Base-by-base conservation (phyloP, 2,113 vertebrate species). In the Petromus typicus region DNA sequence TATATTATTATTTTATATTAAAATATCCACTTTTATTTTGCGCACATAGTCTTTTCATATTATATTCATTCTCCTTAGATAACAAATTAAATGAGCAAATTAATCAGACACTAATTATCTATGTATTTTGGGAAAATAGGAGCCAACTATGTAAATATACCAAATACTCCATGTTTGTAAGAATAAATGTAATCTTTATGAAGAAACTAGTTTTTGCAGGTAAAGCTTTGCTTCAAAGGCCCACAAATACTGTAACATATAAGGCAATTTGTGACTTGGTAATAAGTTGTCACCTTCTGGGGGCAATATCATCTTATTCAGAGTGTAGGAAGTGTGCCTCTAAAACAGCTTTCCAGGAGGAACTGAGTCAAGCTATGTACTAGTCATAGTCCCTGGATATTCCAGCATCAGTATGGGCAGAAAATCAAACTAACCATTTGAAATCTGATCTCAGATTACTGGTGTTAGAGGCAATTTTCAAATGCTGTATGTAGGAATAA, bases 1-100 rank as follows among this genome's bases (percentile, higher is more conserved):
- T 89, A 11, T 66, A 16, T 23, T 27, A 91, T 91, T 51, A 51
- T 27, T 87, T 92, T 25, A 34, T 78, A 66, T 56, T 45, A 63
- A 56, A 85, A 56, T 82, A 32, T 63, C 81, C 7, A 90, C n/a
- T 95, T 95, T 85, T 1, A 27, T 86, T 95, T 96, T 86, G 48
- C 8, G 86, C 43, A 95, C 1, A 73, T 8, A 16, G 1, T 54
- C 5, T 16, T 63, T 89, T 85, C 84, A 51, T 64, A 88, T 78
- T 93, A 27, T 6, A 61, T 48, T 91, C 7, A 57, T 23, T 59
- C 20, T 66, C 12, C 27, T 81, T 81, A 64, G 5, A 73, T 86
- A 61, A 22, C 86, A 75, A 79, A 51, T 51, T 75, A 90, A 92
- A 64, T 67, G 6, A 9, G 89, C 10, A 69, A 67, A 61, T 92